phyloP scores from a whole-genome alignment of 1,140 invertebrate genomes.

The Papilio xuthus region DNA sequence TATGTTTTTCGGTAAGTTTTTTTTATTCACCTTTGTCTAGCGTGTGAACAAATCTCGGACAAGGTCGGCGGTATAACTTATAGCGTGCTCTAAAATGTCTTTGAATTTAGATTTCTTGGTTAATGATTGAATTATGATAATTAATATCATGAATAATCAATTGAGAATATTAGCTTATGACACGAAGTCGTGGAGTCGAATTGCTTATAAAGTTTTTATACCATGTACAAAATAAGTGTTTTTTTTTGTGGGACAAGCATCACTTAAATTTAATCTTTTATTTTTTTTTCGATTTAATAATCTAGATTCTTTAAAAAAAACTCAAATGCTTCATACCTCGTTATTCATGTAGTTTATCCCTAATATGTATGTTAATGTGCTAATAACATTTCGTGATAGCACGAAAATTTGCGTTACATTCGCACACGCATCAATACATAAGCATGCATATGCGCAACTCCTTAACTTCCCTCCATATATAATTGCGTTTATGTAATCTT shows the following conservation, averaged over 20 bases:
- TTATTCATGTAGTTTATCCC: not conserved
- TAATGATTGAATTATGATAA: constrained; percentile 4
- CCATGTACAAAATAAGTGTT: too few relatives aligned
- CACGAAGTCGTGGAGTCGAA: not conserved
- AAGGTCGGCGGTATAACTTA: constrained; percentile 16
- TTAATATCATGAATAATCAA: constrained; percentile 5
- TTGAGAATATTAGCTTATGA: not conserved
- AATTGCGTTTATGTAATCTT: not conserved
- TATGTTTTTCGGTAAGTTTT: constrained; percentile 86
- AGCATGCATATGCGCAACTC: not conserved
- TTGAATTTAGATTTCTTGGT: constrained; percentile 15
- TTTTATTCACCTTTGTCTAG: constrained; percentile 1
- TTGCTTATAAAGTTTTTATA: too few relatives aligned
- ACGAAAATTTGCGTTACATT: not conserved
- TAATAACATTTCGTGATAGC: not conserved
- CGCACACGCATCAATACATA: not conserved
- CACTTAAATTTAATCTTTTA: too few relatives aligned
- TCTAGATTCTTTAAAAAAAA: too few relatives aligned
- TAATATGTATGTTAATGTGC: not conserved
- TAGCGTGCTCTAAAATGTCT: constrained; percentile 12
- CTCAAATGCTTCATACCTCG: not conserved
- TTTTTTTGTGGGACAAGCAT: too few relatives aligned
- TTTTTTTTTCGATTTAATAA: too few relatives aligned
- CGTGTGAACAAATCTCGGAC: constrained; percentile 15
- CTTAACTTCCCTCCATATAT: not conserved